Evolutionary conservation across 2,888 invertebrate genomes (phyloP).

Genomic region (Diaphora mendica): DNA sequence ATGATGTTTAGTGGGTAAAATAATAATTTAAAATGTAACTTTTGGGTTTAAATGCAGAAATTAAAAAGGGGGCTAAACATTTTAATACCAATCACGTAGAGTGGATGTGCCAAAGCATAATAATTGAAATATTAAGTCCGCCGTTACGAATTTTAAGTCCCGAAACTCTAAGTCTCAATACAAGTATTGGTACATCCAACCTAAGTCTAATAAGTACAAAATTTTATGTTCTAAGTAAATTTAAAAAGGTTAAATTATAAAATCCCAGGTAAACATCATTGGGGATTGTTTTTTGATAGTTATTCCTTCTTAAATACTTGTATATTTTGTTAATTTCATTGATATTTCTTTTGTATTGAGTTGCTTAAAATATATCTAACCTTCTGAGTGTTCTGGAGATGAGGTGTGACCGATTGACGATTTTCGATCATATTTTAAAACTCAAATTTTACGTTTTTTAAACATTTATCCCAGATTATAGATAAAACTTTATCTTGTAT

Average conservation of each 20-base stretch:
- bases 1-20: conserved; percentile 18
- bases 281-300: conserved; percentile 37
- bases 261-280: conserved; percentile 26
- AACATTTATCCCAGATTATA: neutral
- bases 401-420: conserved; percentile 73
- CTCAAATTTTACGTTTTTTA: neutral
- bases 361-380: conserved; percentile 78
- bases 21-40: conserved; percentile 2
- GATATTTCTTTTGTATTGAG: conserved; percentile 45
- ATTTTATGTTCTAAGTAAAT: neutral
- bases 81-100: neutral
- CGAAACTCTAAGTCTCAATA: neutral
- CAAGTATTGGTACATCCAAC: neutral
- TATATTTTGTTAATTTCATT: conserved; percentile 43
- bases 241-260: neutral
- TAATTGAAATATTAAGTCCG: neutral
- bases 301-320: conserved; percentile 19
- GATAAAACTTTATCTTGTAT: too few species aligned
- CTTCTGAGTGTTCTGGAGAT: conserved; percentile 67
- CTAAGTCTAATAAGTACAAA: neutral
- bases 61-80: neutral
- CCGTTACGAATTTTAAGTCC: neutral
- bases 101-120: neutral
- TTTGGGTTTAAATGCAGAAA: neutral
- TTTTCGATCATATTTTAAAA: conserved; percentile 23